Evolutionary conservation across 2,797 vertebrate species (phyloP), one percentile per base, ranked within the genome.

Genomic region (Threskiornis aethiopicus): DNA sequence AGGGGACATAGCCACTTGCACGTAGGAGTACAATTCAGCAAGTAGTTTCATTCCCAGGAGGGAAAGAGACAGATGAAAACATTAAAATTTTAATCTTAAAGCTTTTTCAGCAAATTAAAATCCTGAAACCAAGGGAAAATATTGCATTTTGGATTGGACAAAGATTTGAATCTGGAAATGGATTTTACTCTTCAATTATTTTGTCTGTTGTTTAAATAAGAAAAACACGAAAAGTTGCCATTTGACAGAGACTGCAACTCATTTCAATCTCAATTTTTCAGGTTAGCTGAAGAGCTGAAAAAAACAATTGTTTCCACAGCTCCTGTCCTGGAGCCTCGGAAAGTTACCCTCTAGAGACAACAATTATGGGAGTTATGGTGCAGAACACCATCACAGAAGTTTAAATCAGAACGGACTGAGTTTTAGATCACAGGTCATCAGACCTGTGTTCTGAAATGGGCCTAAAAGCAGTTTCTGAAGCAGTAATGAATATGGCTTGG

Each of bases 301-400:
- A 83, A 88, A 89, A 46, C 57, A 86, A 88, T 88, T 88, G 25
- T 86, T 86, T 79, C 46, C 52, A 65, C 41, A 90, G 24, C 4
- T 91, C 37, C 33, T 90, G 41, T 91, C 41, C 65, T 52, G 41
- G 12, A 89, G 39, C 59, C 42, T 88, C 90, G 35, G 72, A 93
- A 95, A 96, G 95, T 90, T 84, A 51, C 16, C 25, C 49, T 91
- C 28, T 76, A 72, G 57, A 95, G 82, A 86, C 17, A 80, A 22
- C 2, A 21, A 8, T 85, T 91, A 71, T 0, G 1, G 46, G 31
- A 88, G 61, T 64, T 89, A 87, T 18, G 54, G 58, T 65, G 54
- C 82, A 81, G 79, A 92, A 93, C 54, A 87, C 18, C 24, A 83
- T 75, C 39, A 47, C 4, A 3, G 46, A 89, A 86, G 66, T 84